phyloP scores from a whole-genome alignment of 2,888 invertebrate genomes.

The Apoda limacodes region DNA sequence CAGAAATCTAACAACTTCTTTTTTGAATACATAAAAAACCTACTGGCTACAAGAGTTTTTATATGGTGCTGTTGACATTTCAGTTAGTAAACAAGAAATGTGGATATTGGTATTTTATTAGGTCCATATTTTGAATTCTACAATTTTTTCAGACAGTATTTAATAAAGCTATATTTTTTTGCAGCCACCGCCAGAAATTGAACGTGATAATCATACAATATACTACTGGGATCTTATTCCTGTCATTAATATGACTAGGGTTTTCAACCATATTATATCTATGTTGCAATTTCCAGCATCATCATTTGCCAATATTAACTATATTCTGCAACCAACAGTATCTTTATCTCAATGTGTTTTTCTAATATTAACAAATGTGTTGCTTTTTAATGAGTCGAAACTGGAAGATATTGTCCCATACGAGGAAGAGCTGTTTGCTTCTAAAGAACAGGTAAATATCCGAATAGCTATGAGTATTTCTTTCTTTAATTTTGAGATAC shows the following conservation, averaged over 20 bases:
- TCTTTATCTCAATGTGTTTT: conserved; percentile 36
- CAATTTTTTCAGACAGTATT: no score
- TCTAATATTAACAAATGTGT: conserved; percentile 37
- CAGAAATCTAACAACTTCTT: no score
- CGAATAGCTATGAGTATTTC: no score
- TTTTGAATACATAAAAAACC: no score
- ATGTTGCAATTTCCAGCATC: conserved; percentile 28
- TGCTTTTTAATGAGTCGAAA: conserved; percentile 39
- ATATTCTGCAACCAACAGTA: conserved; percentile 42
- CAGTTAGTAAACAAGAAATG: no score
- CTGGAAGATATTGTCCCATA: conserved; percentile 34
- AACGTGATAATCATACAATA: conserved; percentile 34
- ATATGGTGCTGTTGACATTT: no score
- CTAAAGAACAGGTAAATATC: conserved; percentile 24
- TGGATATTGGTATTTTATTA: no score
- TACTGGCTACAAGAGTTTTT: no score
- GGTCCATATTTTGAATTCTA: no score
- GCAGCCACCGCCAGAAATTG: conserved; percentile 39
- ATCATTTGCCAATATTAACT: conserved; percentile 32
- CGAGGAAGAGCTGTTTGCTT: conserved; percentile 42
- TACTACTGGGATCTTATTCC: conserved; percentile 55
- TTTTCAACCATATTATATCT: conserved; percentile 37
- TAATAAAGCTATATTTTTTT: no score
- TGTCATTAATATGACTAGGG: conserved; percentile 45
- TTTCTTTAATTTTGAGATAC: no score